Percentiles rank a stretch among this genome's conserved stretches.
Conservation (phyloP, 2,888 invertebrate species). For the Philhelius pedissequus region DNA sequence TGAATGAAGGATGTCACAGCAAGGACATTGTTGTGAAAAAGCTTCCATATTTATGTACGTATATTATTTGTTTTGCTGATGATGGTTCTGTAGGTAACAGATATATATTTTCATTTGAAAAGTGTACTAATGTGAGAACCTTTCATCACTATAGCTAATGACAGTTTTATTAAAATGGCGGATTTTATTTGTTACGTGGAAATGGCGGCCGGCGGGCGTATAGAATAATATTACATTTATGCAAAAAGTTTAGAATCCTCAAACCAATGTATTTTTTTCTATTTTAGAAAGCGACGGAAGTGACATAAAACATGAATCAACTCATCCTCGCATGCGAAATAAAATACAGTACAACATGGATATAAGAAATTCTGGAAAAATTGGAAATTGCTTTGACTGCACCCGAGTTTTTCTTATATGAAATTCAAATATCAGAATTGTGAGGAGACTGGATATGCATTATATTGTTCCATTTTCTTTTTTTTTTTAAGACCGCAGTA, state of each 20-base stretch:
- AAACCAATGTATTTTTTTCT: neutral
- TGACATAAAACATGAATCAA: slow-evolving; percentile 48
- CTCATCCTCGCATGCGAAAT: slow-evolving; percentile 5
- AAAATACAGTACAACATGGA: no score
- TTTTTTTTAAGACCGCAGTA: no score
- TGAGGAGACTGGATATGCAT: no score
- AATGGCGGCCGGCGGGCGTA: no score
- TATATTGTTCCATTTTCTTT: no score
- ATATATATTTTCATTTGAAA: neutral
- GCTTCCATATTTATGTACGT: neutral
- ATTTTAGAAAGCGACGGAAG: neutral
- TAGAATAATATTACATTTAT: slow-evolving; percentile 30
- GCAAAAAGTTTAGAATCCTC: neutral
- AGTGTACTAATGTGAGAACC: slow-evolving; percentile 16
- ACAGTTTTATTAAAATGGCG: slow-evolving; percentile 48
- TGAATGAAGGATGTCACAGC: slow-evolving; percentile 47
- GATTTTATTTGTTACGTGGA: slow-evolving; percentile 27
- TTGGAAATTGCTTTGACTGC: no score
- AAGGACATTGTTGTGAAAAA: slow-evolving; percentile 1
- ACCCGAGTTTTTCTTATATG: no score
- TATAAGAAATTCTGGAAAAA: no score
- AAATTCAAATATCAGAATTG: no score
- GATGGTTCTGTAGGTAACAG: neutral
- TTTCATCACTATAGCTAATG: slow-evolving; percentile 44
- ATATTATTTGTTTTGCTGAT: neutral